A percentile compares a stretch with the other conserved stretches of the same genome.
phyloP scores from a whole-genome alignment of 1,140 invertebrate genomes.

The Arion vulgaris region DNA sequence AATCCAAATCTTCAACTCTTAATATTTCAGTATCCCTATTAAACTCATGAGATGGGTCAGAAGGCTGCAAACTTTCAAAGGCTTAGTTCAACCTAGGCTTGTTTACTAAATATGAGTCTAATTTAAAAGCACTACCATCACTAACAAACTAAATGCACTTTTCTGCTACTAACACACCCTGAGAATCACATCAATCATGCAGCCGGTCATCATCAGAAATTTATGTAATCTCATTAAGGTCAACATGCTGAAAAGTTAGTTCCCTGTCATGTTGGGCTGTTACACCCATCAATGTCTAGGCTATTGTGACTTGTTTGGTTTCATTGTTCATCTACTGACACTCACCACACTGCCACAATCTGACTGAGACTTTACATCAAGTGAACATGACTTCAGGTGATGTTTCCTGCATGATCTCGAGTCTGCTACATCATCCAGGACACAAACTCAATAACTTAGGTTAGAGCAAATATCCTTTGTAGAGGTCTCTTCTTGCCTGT shows the following conservation, averaged over 20 bases:
- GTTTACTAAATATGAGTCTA: background rate
- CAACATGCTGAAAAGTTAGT: slow-evolving; percentile 77
- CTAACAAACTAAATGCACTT: slow-evolving; percentile 63
- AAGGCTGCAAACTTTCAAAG: background rate
- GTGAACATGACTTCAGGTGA: slow-evolving; percentile 2
- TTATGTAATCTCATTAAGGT: slow-evolving; percentile 76
- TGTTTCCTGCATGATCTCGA: slow-evolving; percentile 47
- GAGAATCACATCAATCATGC: slow-evolving; percentile 57
- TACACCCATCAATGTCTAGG: slow-evolving; percentile 68
- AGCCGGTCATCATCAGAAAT: slow-evolving; percentile 68
- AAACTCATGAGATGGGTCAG: background rate
- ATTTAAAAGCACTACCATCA: background rate
- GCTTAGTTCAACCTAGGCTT: background rate
- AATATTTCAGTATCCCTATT: background rate
- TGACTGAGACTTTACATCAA: background rate
- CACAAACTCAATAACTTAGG: slow-evolving; percentile 76
- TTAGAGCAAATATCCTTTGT: slow-evolving; percentile 77
- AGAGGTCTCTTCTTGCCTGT: slow-evolving; percentile 72
- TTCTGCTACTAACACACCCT: slow-evolving; percentile 66
- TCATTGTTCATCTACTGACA: background rate
- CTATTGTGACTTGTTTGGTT: slow-evolving; percentile 33
- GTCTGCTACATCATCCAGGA: slow-evolving; percentile 53
- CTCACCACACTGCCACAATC: background rate
- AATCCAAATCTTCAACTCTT: background rate
- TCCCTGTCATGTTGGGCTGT: slow-evolving; percentile 78